Base-by-base conservation (phyloP, 2,888 invertebrate species). In the Cephus pulcher region DNA sequence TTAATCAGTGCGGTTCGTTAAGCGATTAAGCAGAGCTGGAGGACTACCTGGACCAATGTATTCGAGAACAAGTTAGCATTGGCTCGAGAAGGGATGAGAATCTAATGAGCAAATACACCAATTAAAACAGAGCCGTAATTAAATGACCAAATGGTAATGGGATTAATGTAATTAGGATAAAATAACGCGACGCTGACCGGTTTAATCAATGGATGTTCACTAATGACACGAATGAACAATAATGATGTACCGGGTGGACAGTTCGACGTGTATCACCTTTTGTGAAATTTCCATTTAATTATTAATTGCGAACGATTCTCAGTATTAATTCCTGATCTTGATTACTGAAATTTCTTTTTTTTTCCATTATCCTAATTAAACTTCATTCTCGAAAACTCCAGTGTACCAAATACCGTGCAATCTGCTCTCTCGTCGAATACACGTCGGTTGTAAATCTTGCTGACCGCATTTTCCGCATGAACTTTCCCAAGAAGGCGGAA, bases 81-180 rank as follows among this genome's bases (percentile, higher is more conserved):
- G 68, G 69, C 35, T 40, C 74, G 34, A 75, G 78, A 73, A 77
- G 71, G 75, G 76, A 69, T 35, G 40, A n/a, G 76, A 80, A 83
- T 85, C 81, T 86, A 88, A 87, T 83, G 87, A 86, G 86, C 75
- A 82, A 86, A 85, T 83, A 84, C 85, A 85, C 86, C 86, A 88
- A 89, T 89, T 89, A 87, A 88, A 89, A 84, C 84, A 81, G 83
- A 79, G 80, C 80, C 77, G 83, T 88, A 87, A 89, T 88, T 88
- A 85, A 87, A 86, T 87, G 86, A 85, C 84, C 85, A 82, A 86
- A 86, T 78, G 80, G 74, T 82, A 79, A 81, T 80, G 81, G 83
- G 83, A 87, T 88, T 87, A 86, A 84, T 85, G 83, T 87, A 86
- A 88, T 88, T 88, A 89, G 85, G 81, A 84, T 78, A 83, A 86